A percentile compares a stretch with the other conserved stretches of the same genome.
phyloP scores from a whole-genome alignment of 2,797 vertebrate genomes.

The Propithecus deckenii region DNA sequence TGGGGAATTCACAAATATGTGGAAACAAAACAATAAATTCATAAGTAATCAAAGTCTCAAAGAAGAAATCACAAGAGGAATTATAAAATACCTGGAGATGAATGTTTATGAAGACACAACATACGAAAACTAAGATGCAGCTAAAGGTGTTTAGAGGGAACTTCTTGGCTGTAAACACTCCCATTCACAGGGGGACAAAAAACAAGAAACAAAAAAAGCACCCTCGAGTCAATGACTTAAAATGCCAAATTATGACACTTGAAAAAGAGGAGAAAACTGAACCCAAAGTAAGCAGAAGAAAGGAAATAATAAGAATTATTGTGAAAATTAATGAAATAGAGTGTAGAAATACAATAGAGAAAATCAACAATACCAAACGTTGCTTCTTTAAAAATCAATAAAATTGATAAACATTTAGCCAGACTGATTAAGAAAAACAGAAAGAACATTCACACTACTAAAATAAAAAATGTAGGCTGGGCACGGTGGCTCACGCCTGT shows the following conservation, averaged over 20 bases:
- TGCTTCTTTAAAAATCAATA: background rate
- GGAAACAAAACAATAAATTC: background rate
- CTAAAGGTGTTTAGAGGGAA: background rate
- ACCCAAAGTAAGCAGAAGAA: background rate
- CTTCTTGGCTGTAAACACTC: background rate
- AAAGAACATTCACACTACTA: background rate
- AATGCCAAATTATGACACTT: background rate
- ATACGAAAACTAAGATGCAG: background rate
- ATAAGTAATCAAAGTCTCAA: background rate
- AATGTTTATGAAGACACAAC: background rate
- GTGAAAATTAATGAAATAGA: background rate
- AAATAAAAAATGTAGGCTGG: background rate
- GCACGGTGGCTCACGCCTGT: too few species aligned
- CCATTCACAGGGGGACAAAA: background rate
- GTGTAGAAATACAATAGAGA: background rate
- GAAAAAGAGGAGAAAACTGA: background rate
- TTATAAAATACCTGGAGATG: background rate
- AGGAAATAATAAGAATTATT: background rate
- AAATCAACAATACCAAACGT: background rate
- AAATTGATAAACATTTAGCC: background rate
- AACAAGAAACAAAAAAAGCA: background rate
- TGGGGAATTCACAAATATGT: background rate
- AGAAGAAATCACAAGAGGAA: background rate
- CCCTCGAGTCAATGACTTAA: background rate
- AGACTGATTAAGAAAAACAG: background rate